Percentiles rank a stretch among this genome's conserved stretches.
phyloP scores from a whole-genome alignment of 1,140 invertebrate genomes.

The Ctenoplectra terminalis region DNA sequence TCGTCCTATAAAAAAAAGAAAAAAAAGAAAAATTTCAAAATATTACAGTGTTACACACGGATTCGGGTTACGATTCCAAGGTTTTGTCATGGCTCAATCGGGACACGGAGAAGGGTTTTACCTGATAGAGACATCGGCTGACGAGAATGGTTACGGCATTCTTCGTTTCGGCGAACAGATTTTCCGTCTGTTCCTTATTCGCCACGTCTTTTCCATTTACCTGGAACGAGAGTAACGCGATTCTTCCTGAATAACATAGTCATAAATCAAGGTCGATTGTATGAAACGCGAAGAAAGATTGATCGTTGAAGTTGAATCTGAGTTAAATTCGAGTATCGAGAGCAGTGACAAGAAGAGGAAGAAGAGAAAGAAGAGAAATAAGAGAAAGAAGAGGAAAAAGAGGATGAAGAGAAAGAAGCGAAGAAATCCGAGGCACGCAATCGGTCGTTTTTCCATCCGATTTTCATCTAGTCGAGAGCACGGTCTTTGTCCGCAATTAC shows the following conservation, averaged over 20 bases:
- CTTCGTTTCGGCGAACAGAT: conserved; percentile 83
- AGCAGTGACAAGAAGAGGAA: background rate
- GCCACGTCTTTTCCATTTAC: conserved; percentile 85
- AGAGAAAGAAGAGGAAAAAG: background rate
- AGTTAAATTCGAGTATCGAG: too few species aligned
- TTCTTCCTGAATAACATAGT: background rate
- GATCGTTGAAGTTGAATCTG: too few species aligned
- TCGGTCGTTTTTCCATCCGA: conserved; percentile 33
- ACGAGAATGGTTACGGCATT: conserved; percentile 84
- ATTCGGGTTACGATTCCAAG: too few species aligned
- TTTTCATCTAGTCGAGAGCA: conserved; percentile 39
- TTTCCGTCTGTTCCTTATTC: conserved; percentile 84
- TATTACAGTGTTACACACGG: background rate
- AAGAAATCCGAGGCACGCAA: conserved; percentile 16
- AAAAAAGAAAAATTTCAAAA: conserved; percentile 1
- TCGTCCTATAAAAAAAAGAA: conserved; percentile 55
- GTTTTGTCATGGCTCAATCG: too few species aligned
- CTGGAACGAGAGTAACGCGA: conserved; percentile 61
- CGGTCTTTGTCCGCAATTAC: conserved; percentile 57
- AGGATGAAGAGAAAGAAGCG: background rate
- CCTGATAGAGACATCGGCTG: conserved; percentile 84
- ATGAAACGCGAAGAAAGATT: too few species aligned
- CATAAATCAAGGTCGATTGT: too few species aligned
- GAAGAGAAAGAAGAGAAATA: too few species aligned
- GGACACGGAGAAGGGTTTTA: conserved; percentile 57